Evolutionary conservation across 2,797 vertebrate species (phyloP), one percentile per base, ranked within the genome.

Genomic region (Enteromius argenteus): DNA sequence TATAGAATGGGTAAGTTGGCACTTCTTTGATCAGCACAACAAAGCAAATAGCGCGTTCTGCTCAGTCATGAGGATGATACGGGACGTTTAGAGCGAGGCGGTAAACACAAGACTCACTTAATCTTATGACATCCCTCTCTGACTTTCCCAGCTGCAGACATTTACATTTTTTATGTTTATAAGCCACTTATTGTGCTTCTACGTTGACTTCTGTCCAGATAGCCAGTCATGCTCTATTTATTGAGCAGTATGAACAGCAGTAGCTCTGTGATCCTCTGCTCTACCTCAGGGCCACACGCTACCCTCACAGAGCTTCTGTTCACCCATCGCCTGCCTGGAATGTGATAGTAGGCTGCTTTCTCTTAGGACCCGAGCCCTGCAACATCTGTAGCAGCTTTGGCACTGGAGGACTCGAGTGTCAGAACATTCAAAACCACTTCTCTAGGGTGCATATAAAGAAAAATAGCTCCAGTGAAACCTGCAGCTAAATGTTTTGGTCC

Each of bases 341-440:
- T 80, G 74, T 81, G 44, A 84, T 83, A 77, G 84, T 56, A 84
- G 64, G 19, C 74, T 14, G 15, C 62, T 37, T 67, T 75, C 86
- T 83, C 86, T 7, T 49, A 68, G 67, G 80, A 85, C 49, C 49
- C 39, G 72, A 85, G 69, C 67, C 79, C 44, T 49, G 86, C 72
- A 78, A 85, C 83, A 85, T 82, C 84, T 89, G 73, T 81, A 85
- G 67, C 60, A 81, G 42, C 51, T 75, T 35, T 37, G 17, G 37
- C 56, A 60, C 71, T 72, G 44, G 23, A 82, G 81, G 67, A 72
- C 39, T 76, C 81, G 73, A 75, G 87, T 88, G 81, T 88, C 84
- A 85, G 86, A 89, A 79, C 83, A 86, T 88, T 89, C 81, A 79
- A 84, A 85, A 77, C 67, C 44, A 62, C 71, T 77, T 56, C 75